A percentile compares a stretch with the other conserved stretches of the same genome.
Conservation (phyloP, 1,140 invertebrate genomes). For the Listronotus bonariensis region DNA sequence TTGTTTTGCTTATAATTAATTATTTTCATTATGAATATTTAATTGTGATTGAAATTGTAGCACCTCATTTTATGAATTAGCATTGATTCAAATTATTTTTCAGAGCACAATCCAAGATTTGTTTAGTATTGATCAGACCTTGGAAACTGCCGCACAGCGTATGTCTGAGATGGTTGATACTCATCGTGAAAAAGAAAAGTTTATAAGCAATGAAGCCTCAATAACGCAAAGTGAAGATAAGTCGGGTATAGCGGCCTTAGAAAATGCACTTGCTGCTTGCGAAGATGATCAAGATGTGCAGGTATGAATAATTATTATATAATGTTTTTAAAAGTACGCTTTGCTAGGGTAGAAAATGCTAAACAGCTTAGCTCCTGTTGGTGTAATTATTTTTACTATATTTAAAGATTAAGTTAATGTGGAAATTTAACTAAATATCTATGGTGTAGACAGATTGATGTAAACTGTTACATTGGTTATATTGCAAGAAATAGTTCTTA, state of each 20-base stretch:
- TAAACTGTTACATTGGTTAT: too few relatives aligned
- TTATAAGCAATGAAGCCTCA: slow-evolving; percentile 27
- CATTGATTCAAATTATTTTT: slow-evolving; percentile 36
- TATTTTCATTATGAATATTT: too few relatives aligned
- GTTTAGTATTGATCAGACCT: slow-evolving; percentile 77
- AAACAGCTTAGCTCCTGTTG: too few relatives aligned
- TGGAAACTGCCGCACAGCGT: slow-evolving; percentile 62
- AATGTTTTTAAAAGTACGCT: not conserved
- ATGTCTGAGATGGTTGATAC: slow-evolving; percentile 67
- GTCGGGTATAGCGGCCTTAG: slow-evolving; percentile 70
- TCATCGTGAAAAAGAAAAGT: slow-evolving; percentile 56
- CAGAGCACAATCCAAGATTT: slow-evolving; percentile 91
- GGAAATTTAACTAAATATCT: too few relatives aligned
- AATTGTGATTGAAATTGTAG: too few relatives aligned
- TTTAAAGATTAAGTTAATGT: too few relatives aligned
- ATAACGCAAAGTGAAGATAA: slow-evolving; percentile 60
- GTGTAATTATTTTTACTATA: too few relatives aligned
- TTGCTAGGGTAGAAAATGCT: too few relatives aligned
- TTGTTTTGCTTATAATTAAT: too few relatives aligned
- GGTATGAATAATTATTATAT: slow-evolving; percentile 12
- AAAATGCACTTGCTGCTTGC: slow-evolving; percentile 84
- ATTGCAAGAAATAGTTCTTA: too few relatives aligned
- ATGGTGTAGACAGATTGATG: too few relatives aligned
- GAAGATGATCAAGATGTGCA: slow-evolving; percentile 95
- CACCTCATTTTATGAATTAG: too few relatives aligned